A percentile compares a stretch with the other conserved stretches of the same genome.
Conservation (phyloP, 2,113 vertebrate species). For the Actinemys pallida region DNA sequence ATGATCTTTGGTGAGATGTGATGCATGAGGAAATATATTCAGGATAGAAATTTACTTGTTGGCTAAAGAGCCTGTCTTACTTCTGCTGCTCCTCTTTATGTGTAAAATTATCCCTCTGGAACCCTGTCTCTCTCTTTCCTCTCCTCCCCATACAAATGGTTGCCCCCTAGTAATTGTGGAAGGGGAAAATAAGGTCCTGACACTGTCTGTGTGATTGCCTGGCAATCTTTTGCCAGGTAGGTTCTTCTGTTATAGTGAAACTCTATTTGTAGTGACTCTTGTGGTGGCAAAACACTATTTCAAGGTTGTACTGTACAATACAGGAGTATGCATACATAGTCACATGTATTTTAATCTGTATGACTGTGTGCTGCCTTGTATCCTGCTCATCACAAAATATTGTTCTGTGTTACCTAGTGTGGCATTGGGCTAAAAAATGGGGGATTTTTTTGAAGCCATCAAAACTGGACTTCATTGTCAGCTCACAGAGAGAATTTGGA, state of each 20-base stretch:
- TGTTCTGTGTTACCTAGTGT: neutral
- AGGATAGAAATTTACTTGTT: neutral
- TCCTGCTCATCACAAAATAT: neutral
- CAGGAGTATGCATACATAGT: accelerated
- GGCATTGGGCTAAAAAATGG: neutral
- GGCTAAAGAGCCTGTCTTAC: neutral
- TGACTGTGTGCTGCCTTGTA: neutral
- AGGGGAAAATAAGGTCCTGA: neutral
- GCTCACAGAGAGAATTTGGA: neutral
- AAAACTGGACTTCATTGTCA: neutral
- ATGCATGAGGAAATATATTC: neutral
- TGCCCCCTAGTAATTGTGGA: neutral
- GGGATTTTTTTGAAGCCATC: neutral
- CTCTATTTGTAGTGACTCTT: neutral
- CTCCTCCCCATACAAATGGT: neutral
- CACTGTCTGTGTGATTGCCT: neutral
- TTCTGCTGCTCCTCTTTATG: neutral
- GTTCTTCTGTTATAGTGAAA: neutral
- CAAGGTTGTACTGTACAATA: neutral
- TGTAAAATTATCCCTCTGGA: neutral
- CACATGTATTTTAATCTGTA: neutral
- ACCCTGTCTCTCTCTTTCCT: neutral
- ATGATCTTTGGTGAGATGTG: neutral
- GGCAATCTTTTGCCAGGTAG: neutral
- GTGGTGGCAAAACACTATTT: neutral